phyloP scores from a whole-genome alignment of 2,888 invertebrate genomes.

The Lasioglossum pauxillum region DNA sequence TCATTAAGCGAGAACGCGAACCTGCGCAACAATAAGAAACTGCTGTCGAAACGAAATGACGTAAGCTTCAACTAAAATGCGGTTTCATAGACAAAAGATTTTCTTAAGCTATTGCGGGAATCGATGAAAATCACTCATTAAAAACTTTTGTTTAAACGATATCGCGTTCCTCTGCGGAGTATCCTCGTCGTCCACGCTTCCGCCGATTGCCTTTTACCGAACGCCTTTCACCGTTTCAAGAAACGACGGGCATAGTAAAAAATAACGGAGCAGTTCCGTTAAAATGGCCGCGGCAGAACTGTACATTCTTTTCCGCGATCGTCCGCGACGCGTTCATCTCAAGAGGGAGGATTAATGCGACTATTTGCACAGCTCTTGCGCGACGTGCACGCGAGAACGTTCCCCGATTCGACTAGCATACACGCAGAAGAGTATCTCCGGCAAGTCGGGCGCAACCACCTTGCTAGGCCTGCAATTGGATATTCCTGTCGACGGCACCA shows the following conservation, averaged over 20 bases:
- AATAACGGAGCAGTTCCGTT: slow-evolving; percentile 40
- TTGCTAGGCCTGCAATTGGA: slow-evolving; percentile 39
- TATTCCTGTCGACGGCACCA: slow-evolving; percentile 45
- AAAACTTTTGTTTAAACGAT: background rate
- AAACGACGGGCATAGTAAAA: slow-evolving; percentile 6
- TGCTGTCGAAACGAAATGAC: background rate
- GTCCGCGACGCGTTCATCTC: slow-evolving; percentile 32
- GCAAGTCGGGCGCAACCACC: slow-evolving; percentile 10
- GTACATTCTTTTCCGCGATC: slow-evolving; percentile 31
- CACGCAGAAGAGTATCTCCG: slow-evolving; percentile 23
- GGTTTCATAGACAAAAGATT: background rate
- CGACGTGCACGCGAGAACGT: slow-evolving; percentile 21
- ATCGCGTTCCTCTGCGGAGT: background rate
- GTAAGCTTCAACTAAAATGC: background rate
- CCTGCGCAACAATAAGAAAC: background rate
- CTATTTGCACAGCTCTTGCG: slow-evolving; percentile 44
- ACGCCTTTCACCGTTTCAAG: slow-evolving; percentile 36
- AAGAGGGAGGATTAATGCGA: slow-evolving; percentile 34
- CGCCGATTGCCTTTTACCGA: slow-evolving; percentile 20
- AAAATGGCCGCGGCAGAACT: slow-evolving; percentile 29
- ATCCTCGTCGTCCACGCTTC: background rate
- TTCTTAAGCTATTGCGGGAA: background rate
- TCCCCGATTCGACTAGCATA: slow-evolving; percentile 18
- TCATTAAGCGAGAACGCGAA: background rate
- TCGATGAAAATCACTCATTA: no score